Conservation (phyloP, 2,888 invertebrate genomes). For the Hermodice carunculata region DNA sequence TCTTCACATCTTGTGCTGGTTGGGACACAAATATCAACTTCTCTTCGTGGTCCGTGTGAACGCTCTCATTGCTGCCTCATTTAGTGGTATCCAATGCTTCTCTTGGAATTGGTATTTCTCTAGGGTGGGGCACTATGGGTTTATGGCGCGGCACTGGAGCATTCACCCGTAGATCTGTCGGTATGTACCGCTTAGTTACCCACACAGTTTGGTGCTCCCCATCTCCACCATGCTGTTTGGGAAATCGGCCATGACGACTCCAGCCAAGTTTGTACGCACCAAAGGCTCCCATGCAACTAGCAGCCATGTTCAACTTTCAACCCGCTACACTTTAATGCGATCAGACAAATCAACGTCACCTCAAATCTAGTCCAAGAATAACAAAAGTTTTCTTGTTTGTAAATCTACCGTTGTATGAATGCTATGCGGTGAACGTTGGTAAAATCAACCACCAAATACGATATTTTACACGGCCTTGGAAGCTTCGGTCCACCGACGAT, state of each 20-base stretch:
- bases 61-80: slow-evolving; percentile 47
- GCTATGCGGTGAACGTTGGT: too few species aligned
- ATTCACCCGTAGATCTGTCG: slow-evolving; percentile 57
- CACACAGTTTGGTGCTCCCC: slow-evolving; percentile 52
- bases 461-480: too few species aligned
- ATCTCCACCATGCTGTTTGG: not conserved
- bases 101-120: slow-evolving; percentile 46
- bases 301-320: slow-evolving; percentile 21
- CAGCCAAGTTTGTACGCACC: slow-evolving; percentile 19
- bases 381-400: too few species aligned
- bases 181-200: slow-evolving; percentile 61
- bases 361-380: too few species aligned
- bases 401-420: too few species aligned
- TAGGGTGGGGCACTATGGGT: slow-evolving; percentile 43
- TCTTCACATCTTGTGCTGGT: slow-evolving; percentile 50
- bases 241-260: slow-evolving; percentile 17
- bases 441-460: too few species aligned
- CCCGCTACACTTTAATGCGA: too few species aligned
- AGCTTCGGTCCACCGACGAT: too few species aligned
- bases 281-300: slow-evolving; percentile 11
- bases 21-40: slow-evolving; percentile 12
- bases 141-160: slow-evolving; percentile 63
- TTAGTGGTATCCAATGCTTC: slow-evolving; percentile 48
- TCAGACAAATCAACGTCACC: too few species aligned
- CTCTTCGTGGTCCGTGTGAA: slow-evolving; percentile 45